Evolutionary conservation across 1,140 invertebrate species (phyloP).

Genomic region (Aphidius ervi): DNA sequence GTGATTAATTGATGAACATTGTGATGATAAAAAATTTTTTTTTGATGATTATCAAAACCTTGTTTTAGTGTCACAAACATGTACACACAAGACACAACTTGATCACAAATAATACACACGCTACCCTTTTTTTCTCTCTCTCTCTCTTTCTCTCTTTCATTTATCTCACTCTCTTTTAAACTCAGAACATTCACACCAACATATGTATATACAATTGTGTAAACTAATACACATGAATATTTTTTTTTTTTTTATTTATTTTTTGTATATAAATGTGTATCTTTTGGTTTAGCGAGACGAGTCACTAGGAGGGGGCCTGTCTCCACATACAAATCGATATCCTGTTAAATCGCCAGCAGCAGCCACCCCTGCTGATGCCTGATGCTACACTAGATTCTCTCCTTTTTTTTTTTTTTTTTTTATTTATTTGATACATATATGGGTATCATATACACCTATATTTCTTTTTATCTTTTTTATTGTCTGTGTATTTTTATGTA

Average conservation of each 20-base stretch:
- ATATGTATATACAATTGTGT: too few relatives aligned
- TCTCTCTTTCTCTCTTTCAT: neutral
- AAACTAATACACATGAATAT: too few relatives aligned
- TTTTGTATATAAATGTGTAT: too few relatives aligned
- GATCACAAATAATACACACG: constrained; percentile 10
- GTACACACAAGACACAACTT: constrained; percentile 16
- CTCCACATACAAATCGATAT: constrained; percentile 41
- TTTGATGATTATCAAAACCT: too few relatives aligned
- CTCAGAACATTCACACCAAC: too few relatives aligned
- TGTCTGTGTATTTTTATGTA: too few relatives aligned
- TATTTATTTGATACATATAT: neutral
- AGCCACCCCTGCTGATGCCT: constrained; percentile 34
- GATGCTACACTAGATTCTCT: neutral
- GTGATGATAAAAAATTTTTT: too few relatives aligned
- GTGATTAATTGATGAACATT: too few relatives aligned
- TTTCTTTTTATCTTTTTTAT: too few relatives aligned
- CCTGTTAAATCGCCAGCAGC: constrained; percentile 43
- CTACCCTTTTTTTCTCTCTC: neutral
- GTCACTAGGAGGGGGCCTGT: constrained; percentile 10
- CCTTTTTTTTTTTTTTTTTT: neutral
- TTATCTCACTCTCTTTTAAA: too few relatives aligned
- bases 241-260: too few relatives aligned
- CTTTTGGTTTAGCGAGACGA: neutral
- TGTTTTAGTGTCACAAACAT: constrained; percentile 12
- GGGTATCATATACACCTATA: too few relatives aligned